Base-by-base conservation (phyloP, 2,797 vertebrate species). In the Tenualosa thibaudeaui region DNA sequence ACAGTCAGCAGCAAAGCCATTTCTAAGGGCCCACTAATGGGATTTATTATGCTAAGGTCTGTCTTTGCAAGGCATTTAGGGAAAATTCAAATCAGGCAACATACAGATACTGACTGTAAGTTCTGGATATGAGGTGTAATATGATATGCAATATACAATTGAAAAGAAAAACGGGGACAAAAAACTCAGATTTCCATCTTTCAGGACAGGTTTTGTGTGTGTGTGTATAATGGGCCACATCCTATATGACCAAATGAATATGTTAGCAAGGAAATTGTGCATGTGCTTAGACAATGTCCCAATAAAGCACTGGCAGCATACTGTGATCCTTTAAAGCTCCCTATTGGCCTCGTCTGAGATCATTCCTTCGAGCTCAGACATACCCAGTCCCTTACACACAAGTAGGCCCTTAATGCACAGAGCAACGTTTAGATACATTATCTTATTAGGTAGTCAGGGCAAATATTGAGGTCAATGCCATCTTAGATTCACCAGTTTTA, bases 401-500 rank as follows among this genome's bases (percentile, higher is more conserved):
- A 19, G 54, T 56, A 75, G 68, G 37, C 31, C 37, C 15, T 37
- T 40, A 37, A 75, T 75, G 31, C 5, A 37, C 13, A 37, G 9
- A 68, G 37, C 37, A 31, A 37, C 31, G 40, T 40, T 75, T 6
- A 43, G 68, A 17, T 31, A 68, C 9, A 68, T 68, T 31, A 68
- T 40, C 40, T 78, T 37, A 4, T 40, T 17, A 46, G 17, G 17
- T 43, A 22, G 17, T 46, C 5, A 19, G 46, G 6, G 17, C 37
- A 43, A 40, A 40, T 40, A 46, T 43, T 43, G 6, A 19, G 40
- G 37, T 43, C 15, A 46, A 19, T 78, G 71, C 5, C 40, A 46
- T 78, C 71, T 88, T 91, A 91, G 87, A 40, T 89, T 81, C 90
- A 85, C 8, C 84, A 86, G 91, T 91, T 84, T 85, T 82, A 13